Evolutionary conservation across 2,888 invertebrate genomes (phyloP).

Genomic region (Athalia rosae): DNA sequence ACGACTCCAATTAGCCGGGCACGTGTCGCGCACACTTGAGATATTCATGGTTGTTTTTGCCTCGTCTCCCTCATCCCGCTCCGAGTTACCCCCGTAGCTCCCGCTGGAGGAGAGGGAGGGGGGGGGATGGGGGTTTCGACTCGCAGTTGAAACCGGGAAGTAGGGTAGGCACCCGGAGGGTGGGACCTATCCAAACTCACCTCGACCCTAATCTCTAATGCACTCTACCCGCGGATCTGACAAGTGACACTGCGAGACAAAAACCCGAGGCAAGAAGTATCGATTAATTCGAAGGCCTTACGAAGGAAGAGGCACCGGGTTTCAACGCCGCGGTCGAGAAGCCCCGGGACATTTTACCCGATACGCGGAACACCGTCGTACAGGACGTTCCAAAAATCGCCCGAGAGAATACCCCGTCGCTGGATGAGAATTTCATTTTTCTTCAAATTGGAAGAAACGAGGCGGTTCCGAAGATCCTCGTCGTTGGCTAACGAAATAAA

Average conservation of each 20-base stretch:
- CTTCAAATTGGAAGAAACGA: background rate
- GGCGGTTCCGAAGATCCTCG: constrained; percentile 1
- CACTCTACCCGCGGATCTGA: constrained; percentile 50
- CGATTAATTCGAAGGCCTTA: constrained; percentile 43
- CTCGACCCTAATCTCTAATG: constrained; percentile 60
- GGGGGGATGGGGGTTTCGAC: background rate
- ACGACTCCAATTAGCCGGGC: constrained; percentile 62
- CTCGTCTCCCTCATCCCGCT: background rate
- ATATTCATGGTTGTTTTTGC: constrained; percentile 62
- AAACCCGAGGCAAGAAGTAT: constrained; percentile 44
- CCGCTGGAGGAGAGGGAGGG: constrained; percentile 50
- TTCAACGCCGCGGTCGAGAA: constrained; percentile 24
- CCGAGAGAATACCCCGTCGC: background rate
- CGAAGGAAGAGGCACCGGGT: background rate
- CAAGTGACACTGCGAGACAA: constrained; percentile 48
- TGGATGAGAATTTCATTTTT: background rate
- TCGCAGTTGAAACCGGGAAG: constrained; percentile 46
- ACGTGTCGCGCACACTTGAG: constrained; percentile 58
- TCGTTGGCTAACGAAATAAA: background rate
- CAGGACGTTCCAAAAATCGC: background rate
- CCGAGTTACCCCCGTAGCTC: no score
- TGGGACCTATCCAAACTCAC: constrained; percentile 55
- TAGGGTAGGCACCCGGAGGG: constrained; percentile 49
- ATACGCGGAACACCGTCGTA: background rate
- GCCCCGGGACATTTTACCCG: constrained; percentile 12